Conservation (phyloP, 2,113 vertebrate genomes). For the Caranx melampygus region DNA sequence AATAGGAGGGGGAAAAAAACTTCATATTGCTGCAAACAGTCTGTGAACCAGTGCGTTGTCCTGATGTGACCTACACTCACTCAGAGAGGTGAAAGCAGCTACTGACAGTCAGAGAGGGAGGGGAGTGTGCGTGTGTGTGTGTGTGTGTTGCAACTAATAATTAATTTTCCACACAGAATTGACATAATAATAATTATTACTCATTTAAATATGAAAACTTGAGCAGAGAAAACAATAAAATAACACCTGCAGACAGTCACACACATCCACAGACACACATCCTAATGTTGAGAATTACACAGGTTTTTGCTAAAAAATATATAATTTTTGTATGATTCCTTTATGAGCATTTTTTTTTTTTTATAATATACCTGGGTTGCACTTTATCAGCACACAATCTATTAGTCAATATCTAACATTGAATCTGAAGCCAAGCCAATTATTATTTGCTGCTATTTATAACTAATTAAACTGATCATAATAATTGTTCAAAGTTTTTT, state of each 20-base stretch:
- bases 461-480: background rate
- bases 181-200: background rate
- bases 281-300: no score
- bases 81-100: constrained; percentile 35
- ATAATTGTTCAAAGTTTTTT: background rate
- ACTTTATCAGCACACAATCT: no score
- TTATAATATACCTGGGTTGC: no score
- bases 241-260: background rate
- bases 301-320: no score
- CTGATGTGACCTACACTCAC: constrained; percentile 63
- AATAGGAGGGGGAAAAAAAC: constrained; percentile 2
- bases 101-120: constrained; percentile 32
- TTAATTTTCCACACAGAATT: background rate
- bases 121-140: constrained; percentile 7
- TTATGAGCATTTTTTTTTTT: no score
- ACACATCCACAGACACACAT: no score
- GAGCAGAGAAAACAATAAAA: background rate
- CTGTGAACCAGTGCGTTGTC: constrained; percentile 59
- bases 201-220: background rate
- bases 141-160: background rate
- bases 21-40: constrained; percentile 48
- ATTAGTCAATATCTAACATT: no score
- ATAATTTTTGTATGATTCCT: no score
- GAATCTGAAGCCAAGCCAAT: no score
- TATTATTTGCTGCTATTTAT: no score